Conservation (phyloP, 2,113 vertebrate species). For the Cathartes aura region DNA sequence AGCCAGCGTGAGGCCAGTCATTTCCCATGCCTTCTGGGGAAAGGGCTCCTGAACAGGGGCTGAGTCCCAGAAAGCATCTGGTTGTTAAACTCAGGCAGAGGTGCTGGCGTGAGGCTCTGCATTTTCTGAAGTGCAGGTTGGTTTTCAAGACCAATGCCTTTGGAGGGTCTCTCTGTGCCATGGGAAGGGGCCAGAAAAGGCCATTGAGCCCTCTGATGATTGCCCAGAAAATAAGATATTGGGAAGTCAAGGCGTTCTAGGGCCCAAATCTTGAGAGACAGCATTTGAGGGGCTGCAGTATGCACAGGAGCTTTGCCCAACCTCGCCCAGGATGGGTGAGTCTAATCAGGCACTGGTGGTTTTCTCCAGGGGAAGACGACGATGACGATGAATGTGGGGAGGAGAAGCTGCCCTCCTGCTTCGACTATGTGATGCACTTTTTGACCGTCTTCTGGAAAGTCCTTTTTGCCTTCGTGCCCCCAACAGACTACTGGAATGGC, state of each 20-base stretch:
- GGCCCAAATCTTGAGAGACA: neutral
- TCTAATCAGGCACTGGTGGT: neutral
- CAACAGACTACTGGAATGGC: conserved; percentile 94
- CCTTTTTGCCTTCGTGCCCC: conserved; percentile 94
- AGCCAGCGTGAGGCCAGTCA: fast-evolving
- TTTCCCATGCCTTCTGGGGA: neutral
- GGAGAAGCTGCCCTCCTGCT: conserved; percentile 91
- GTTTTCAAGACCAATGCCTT: neutral
- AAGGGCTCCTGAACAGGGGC: neutral
- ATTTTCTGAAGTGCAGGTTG: neutral
- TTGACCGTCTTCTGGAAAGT: conserved; percentile 98
- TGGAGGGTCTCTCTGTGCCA: neutral
- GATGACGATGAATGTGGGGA: conserved; percentile 89
- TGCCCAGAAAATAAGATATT: neutral
- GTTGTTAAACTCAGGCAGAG: neutral
- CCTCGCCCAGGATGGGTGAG: neutral
- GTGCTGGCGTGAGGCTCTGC: neutral
- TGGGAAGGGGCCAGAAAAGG: neutral
- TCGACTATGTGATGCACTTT: conserved; percentile 97
- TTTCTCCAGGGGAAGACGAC: conserved; percentile 82
- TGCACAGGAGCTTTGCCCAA: neutral
- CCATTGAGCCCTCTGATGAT: fast-evolving
- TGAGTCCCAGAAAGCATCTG: neutral
- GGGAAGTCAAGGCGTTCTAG: neutral
- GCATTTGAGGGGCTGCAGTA: neutral